Evolutionary conservation across 2,888 invertebrate genomes (phyloP), one percentile per base, ranked within the genome.

Genomic region (Exephanes ischioxanthus): DNA sequence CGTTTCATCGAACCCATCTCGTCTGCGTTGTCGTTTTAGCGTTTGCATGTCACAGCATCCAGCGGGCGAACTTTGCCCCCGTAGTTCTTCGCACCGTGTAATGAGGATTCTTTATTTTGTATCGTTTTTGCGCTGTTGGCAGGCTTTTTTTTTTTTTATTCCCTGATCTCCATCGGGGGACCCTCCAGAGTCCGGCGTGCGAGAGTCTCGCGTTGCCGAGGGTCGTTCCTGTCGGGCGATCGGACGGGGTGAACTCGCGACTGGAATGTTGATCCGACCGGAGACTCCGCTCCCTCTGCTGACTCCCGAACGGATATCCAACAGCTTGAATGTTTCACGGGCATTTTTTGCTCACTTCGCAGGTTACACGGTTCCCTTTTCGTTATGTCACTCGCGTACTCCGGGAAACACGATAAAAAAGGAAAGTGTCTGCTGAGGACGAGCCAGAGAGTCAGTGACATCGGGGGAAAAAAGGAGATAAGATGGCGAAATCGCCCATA

Each of bases 251-350:
- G 37, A 75, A 76, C 71, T 26, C 41, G 73, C 73, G 73, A 73
- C 58, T 67, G 71, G 75, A 84, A 84, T 80, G 80, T 80, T 76
- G 68, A 84, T 83, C 48, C 66, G 66, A 63, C 80, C 41, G 55
- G 66, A 80, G 75, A 76, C 55, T 68, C 5, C 11, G 75, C 48
- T 45, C 73, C 73, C 37, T 37, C 55, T 19, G 19, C 51, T 30
- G 51, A 41, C 4, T 45, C 45, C 58, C 58, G 51, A 78, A 63
- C 72, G 53, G 77, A 82, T 77, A 76, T 71, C 37, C 63, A 51
- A 80, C 76, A 66, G 48, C 58, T 63, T 55, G 45, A 80, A 80
- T 66, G 76, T 76, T 76, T 76, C 71, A 58, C 71, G 79, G 41
- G 48, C 11, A 22, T 58, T 41, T 75, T 70, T 70, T 48, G 33